Conservation (phyloP, 2,797 vertebrate genomes). For the Neosilurus hyrtlii region DNA sequence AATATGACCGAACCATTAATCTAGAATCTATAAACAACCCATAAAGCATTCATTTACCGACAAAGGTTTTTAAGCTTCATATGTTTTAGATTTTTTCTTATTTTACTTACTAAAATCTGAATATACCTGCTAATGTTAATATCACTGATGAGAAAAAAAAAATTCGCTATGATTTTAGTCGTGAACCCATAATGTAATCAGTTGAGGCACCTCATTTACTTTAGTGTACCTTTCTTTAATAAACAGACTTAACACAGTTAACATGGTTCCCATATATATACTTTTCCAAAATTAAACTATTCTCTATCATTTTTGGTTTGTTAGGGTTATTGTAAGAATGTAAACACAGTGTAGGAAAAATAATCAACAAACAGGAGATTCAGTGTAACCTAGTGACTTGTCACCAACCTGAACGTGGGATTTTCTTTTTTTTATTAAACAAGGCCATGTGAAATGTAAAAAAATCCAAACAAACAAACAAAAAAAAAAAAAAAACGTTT, state of each 20-base stretch:
- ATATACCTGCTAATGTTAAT: not conserved
- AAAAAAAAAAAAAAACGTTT: not conserved
- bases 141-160: not conserved
- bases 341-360: no score
- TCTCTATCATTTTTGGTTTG: not conserved
- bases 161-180: not conserved
- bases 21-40: not conserved
- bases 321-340: not conserved
- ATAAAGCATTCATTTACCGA: not conserved
- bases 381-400: not conserved
- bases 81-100: not conserved
- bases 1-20: not conserved
- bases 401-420: not conserved
- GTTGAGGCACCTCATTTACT: no score
- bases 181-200: no score
- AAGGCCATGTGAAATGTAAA: not conserved
- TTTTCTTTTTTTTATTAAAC: not conserved
- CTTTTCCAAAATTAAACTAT: not conserved
- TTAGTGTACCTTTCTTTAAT: not conserved
- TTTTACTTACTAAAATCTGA: not conserved
- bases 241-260: not conserved
- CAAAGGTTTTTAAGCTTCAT: not conserved
- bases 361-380: not conserved
- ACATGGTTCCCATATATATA: not conserved
- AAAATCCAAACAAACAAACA: no score